Percentiles rank a stretch among this genome's conserved stretches.
These are phyloP conservation scores for Tetranychus piercei DNA, from an alignment of 2,888 invertebrate species.

Conservation along the genomic window DNA sequence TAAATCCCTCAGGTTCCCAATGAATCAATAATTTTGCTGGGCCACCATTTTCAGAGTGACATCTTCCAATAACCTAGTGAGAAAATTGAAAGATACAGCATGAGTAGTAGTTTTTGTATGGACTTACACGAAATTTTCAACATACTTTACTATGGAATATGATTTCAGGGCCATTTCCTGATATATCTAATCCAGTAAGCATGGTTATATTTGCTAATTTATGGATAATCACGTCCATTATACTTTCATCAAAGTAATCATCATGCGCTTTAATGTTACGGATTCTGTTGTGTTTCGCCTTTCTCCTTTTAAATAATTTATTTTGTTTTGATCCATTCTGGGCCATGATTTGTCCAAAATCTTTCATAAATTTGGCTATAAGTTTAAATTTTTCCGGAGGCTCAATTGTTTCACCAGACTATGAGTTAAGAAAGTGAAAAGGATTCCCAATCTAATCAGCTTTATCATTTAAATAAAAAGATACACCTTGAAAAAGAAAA, in stretches of 20 bases:
- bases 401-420: too few species aligned
- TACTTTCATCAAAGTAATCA: constrained; percentile 6
- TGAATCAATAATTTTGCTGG: not conserved
- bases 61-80: constrained; percentile 5
- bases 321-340: not conserved
- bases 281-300: not conserved
- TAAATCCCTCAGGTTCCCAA: constrained; percentile 4
- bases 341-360: not conserved
- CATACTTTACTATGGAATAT: constrained; percentile 9
- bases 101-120: not conserved
- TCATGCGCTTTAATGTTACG: not conserved
- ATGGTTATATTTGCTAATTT: not conserved
- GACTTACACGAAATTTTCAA: not conserved
- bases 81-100: not conserved
- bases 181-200: constrained; percentile 5
- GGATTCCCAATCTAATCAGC: too few species aligned
- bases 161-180: not conserved
- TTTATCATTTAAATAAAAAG: too few species aligned
- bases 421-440: too few species aligned
- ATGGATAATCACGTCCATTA: not conserved
- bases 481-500: too few species aligned
- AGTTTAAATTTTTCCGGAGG: too few species aligned
- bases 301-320: not conserved
- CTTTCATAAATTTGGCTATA: too few species aligned
- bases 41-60: not conserved